A percentile compares a stretch with the other conserved stretches of the same genome.
phyloP scores from a whole-genome alignment of 2,888 invertebrate species.

The Athalia circularis region DNA sequence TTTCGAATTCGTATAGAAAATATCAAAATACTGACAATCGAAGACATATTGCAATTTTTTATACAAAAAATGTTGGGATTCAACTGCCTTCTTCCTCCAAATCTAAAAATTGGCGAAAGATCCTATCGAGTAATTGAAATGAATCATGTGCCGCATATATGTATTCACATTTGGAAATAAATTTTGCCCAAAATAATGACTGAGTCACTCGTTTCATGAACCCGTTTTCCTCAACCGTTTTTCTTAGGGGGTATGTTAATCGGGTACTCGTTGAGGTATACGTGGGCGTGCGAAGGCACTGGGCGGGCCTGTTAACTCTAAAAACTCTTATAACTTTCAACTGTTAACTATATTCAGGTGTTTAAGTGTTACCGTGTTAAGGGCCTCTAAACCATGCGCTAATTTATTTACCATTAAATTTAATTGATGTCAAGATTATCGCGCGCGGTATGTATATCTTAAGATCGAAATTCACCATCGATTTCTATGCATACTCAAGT shows the following conservation, averaged over 20 bases:
- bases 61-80: not conserved
- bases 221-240: conserved; percentile 11
- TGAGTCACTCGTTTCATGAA: conserved; percentile 30
- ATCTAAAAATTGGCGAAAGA: too few species aligned
- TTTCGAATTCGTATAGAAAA: too few species aligned
- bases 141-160: too few species aligned
- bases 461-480: conserved; percentile 29
- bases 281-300: conserved; percentile 36
- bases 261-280: conserved; percentile 30
- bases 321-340: conserved; percentile 35
- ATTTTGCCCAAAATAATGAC: conserved; percentile 23
- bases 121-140: too few species aligned
- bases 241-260: conserved; percentile 33
- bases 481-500: conserved; percentile 37
- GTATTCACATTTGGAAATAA: not conserved
- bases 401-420: conserved; percentile 41
- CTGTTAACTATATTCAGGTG: conserved; percentile 36
- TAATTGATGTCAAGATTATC: conserved; percentile 40
- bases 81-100: too few species aligned
- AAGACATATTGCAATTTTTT: not conserved
- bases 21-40: not conserved
- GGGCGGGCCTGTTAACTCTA: conserved; percentile 37
- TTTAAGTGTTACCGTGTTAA: conserved; percentile 41
- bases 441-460: not conserved
- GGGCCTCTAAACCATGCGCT: conserved; percentile 44